Conservation (phyloP, 2,888 invertebrate genomes). For the Altica lythri region DNA sequence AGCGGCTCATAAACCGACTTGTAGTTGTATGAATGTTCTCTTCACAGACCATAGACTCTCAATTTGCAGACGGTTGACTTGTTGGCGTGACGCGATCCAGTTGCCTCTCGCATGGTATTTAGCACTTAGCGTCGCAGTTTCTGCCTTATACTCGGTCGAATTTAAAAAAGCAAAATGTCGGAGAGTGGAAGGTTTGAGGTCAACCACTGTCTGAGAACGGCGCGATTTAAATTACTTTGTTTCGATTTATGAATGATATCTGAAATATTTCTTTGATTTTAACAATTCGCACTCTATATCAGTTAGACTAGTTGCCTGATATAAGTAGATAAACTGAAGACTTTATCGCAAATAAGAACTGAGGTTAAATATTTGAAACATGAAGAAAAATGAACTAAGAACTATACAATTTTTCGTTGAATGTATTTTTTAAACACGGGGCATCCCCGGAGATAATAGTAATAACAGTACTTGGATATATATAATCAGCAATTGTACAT, state of each 20-base stretch:
- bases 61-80: conserved; percentile 4
- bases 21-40: conserved; percentile 5
- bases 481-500: too few species aligned
- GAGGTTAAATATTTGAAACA: too few species aligned
- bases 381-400: too few species aligned
- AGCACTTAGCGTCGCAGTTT: conserved; percentile 15
- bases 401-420: too few species aligned
- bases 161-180: conserved; percentile 25
- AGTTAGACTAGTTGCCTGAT: too few species aligned
- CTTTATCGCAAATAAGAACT: too few species aligned
- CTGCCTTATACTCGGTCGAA: neutral
- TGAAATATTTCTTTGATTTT: neutral
- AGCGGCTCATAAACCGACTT: too few species aligned
- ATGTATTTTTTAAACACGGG: too few species aligned
- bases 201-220: conserved; percentile 30
- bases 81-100: conserved; percentile 9
- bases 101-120: conserved; percentile 10
- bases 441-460: too few species aligned
- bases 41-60: conserved; percentile 1
- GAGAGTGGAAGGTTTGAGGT: conserved; percentile 32
- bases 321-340: too few species aligned
- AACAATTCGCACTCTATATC: too few species aligned
- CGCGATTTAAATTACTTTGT: neutral
- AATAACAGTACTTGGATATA: too few species aligned
- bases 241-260: neutral